phyloP scores from a whole-genome alignment of 2,113 vertebrate species.

The Gallinago undulata region DNA sequence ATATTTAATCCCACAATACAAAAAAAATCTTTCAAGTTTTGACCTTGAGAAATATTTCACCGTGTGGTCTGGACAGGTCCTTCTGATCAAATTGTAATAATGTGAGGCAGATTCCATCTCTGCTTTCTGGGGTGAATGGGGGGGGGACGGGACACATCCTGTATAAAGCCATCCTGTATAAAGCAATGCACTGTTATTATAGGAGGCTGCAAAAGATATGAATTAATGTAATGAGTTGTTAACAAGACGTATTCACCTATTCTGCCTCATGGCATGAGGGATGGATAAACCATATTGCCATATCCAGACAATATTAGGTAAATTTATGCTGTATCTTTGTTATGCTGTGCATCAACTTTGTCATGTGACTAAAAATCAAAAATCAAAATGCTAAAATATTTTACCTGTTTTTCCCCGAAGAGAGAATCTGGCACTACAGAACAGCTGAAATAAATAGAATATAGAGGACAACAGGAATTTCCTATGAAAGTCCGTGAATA shows the following conservation, averaged over 20 bases:
- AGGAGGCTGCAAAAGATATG: neutral
- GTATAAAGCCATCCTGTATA: neutral
- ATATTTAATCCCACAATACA: neutral
- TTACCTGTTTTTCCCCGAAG: neutral
- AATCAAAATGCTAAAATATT: neutral
- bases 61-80: neutral
- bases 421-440: neutral
- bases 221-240: neutral
- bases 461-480: neutral
- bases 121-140: neutral
- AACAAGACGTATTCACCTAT: neutral
- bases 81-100: neutral
- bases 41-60: neutral
- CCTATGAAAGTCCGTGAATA: neutral
- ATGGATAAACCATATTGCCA: neutral
- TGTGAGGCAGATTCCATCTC: neutral
- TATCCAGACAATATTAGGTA: neutral
- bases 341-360: neutral
- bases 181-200: neutral
- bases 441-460: neutral
- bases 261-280: neutral
- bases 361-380: neutral
- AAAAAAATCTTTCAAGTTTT: neutral
- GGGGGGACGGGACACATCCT: neutral
- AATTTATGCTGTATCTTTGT: neutral